Conservation (phyloP, 2,888 invertebrate genomes). For the Drosophila picticornis region DNA sequence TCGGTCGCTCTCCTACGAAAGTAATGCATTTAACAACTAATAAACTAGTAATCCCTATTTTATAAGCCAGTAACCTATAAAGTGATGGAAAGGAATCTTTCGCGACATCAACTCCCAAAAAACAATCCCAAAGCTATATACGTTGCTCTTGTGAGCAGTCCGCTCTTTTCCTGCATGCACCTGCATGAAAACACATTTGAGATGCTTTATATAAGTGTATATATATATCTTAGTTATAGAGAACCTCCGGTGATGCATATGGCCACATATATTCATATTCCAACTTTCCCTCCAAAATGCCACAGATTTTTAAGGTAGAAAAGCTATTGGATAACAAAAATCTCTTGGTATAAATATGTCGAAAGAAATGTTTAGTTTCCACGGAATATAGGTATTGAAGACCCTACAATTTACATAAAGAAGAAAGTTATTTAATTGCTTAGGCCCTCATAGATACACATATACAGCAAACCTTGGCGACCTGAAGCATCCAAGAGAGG, state of each 20-base stretch:
- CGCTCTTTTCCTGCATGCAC: no score
- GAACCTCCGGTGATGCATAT: not conserved
- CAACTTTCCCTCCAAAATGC: not conserved
- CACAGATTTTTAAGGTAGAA: not conserved
- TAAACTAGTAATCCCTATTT: not conserved
- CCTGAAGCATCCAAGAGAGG: not conserved
- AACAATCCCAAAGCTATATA: not conserved
- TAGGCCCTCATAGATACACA: not conserved
- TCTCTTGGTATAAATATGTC: not conserved
- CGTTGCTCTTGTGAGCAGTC: not conserved
- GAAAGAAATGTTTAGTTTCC: no score
- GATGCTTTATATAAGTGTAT: no score
- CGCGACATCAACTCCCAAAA: not conserved
- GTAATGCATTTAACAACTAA: not conserved
- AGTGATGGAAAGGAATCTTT: not conserved
- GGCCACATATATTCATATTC: not conserved
- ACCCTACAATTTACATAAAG: not conserved
- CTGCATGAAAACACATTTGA: no score
- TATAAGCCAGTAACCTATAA: not conserved
- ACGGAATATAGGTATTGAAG: not conserved
- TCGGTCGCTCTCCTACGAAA: not conserved
- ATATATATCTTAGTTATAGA: no score
- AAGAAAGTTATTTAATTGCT: not conserved
- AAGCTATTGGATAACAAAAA: not conserved
- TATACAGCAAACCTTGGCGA: not conserved